phyloP scores from a whole-genome alignment of 2,888 invertebrate genomes.

The Lasioglossum morio region DNA sequence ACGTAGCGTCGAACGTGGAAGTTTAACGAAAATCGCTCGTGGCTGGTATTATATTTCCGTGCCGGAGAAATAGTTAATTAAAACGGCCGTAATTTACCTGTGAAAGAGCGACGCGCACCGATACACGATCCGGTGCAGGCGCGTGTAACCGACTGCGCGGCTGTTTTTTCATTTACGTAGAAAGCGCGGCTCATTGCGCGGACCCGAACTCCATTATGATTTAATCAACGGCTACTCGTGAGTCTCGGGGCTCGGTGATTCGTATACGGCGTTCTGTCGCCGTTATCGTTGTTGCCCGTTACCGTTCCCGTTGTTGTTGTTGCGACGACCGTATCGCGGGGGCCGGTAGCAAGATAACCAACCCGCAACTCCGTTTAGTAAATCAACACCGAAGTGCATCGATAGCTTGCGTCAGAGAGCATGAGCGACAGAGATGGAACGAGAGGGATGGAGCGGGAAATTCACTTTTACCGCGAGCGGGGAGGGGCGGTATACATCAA shows the following conservation, averaged over 20 bases:
- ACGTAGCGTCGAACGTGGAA: constrained; percentile 15
- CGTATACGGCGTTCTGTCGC: background rate
- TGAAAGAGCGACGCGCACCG: constrained; percentile 19
- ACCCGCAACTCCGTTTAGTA: constrained; percentile 49
- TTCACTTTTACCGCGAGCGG: constrained; percentile 59
- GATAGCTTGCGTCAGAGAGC: constrained; percentile 13
- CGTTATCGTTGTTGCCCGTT: constrained; percentile 23
- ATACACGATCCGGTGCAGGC: background rate
- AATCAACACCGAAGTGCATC: constrained; percentile 51
- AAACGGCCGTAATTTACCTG: constrained; percentile 43
- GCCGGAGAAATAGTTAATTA: constrained; percentile 43
- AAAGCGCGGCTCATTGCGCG: background rate
- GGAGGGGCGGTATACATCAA: constrained; percentile 49
- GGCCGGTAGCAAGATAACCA: constrained; percentile 33
- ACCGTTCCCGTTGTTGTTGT: background rate
- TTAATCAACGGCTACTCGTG: background rate
- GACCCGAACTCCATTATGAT: constrained; percentile 26
- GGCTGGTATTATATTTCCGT: constrained; percentile 44
- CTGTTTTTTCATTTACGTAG: constrained; percentile 26
- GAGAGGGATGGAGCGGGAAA: constrained; percentile 36
- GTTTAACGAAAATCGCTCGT: constrained; percentile 37
- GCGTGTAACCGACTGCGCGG: background rate
- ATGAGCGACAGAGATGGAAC: background rate
- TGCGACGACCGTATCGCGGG: background rate
- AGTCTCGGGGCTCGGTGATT: background rate